A percentile compares a stretch with the other conserved stretches of the same genome.
Conservation (phyloP, 2,888 invertebrate genomes). For the Lochmaea crataegi region DNA sequence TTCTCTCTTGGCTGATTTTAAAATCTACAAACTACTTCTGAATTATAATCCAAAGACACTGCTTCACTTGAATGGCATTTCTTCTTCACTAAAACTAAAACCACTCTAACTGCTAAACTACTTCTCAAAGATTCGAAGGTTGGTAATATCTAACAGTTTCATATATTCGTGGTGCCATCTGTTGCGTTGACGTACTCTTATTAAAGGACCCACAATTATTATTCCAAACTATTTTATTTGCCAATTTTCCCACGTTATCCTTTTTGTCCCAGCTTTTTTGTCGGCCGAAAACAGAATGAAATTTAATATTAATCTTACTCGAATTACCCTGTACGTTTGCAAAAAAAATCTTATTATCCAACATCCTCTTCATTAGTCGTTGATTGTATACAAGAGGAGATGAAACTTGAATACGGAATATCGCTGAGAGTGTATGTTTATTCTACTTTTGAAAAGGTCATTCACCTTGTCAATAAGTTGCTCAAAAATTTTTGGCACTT, state of each 20-base stretch:
- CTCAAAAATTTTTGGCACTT: conserved; percentile 32
- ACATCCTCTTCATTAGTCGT: conserved; percentile 7
- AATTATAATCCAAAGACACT: no score
- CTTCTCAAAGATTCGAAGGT: no score
- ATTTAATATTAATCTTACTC: not conserved
- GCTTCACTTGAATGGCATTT: no score
- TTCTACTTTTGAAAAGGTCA: conserved; percentile 28
- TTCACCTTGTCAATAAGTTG: conserved; percentile 20
- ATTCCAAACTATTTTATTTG: not conserved
- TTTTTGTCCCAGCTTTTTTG: not conserved
- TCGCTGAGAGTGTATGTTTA: conserved; percentile 19
- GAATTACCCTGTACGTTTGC: conserved; percentile 4
- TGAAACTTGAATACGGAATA: conserved; percentile 7
- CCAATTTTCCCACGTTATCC: not conserved
- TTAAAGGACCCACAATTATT: not conserved
- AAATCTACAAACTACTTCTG: no score
- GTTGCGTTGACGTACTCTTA: no score
- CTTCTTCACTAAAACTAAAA: no score
- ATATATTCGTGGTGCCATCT: no score
- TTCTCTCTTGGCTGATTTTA: no score
- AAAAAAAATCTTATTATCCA: not conserved
- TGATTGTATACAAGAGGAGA: conserved; percentile 8
- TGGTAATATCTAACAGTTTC: no score
- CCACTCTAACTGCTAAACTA: no score
- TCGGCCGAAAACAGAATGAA: not conserved